Evolutionary conservation across 2,113 vertebrate genomes (phyloP), one percentile per base, ranked within the genome.

Genomic region (Etheostoma spectabile): DNA sequence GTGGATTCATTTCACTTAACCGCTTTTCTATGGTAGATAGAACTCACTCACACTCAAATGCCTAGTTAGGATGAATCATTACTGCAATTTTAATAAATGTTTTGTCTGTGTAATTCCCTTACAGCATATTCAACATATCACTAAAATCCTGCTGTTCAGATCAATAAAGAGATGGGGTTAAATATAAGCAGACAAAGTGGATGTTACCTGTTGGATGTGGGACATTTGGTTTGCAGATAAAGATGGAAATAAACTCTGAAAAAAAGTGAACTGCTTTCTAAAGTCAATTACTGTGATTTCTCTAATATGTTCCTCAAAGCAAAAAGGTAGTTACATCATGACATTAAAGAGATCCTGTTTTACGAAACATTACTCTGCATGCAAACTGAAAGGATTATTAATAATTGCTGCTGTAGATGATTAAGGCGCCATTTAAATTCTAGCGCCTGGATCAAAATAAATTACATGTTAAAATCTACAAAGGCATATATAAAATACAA

Each of bases 401-500:
- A 82, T 75, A 80, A 86, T 88, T 68, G 53, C 33, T 45, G 49
- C 80, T 57, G 48, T 2, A 45, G 30, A 35, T 53, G 45, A 79
- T 81, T 62, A 79, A 19, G 21, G 55, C 24, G 12, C 56, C 38
- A 1, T 89, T 89, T 60, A 83, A 52, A 80, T 89, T 77, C 73
- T 0, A 45, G 62, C 74, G 78, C 46, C 71, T 63, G 15, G 70
- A 83, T 87, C 53, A 74, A 74, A 85, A 88, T 61, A 60, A 85
- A 88, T 61, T 67, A 62, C 74, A 74, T 77, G 63, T 76, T 82
- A 62, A 60, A 82, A 76, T 62, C 56, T 74, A 56, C 69, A 38
- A 24, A 83, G 72, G 70, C 74, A 67, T 12, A 73, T 82, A 49
- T 86, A 56, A n/a, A 88, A 82, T 82, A 33, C 57, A 86, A 61